These are phyloP conservation scores for Stratiolaelaps scimitus DNA, from an alignment of 1,140 invertebrate species.

Conservation along the genomic window DNA sequence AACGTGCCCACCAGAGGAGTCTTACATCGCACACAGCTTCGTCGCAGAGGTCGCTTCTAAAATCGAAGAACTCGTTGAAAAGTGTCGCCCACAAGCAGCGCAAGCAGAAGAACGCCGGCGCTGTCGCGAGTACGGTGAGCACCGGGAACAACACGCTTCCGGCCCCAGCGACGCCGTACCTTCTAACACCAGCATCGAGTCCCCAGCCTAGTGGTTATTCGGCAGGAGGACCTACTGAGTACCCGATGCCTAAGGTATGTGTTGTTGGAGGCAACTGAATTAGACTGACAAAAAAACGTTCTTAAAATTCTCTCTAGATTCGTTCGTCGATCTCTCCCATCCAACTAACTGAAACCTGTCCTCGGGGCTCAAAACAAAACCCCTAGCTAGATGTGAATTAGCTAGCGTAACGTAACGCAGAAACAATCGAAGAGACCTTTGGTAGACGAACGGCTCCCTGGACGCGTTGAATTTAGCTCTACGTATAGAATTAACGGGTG, in stretches of 20 bases:
- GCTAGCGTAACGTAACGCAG: too few relatives aligned
- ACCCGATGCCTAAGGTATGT: conserved; percentile 26
- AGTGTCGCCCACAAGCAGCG: conserved; percentile 14
- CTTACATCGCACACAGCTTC: conserved; percentile 11
- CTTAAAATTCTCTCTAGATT: too few relatives aligned
- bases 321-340: neutral
- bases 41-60: conserved; percentile 7
- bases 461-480: too few relatives aligned
- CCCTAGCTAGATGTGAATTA: too few relatives aligned
- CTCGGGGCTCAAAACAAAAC: too few relatives aligned
- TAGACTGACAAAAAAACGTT: too few relatives aligned
- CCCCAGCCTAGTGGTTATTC: neutral
- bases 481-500: too few relatives aligned
- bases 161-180: neutral
- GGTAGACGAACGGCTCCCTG: too few relatives aligned
- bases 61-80: conserved; percentile 19
- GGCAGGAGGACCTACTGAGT: neutral
- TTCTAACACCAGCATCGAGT: conserved; percentile 17
- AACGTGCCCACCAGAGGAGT: conserved; percentile 17
- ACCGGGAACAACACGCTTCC: neutral
- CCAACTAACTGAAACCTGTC: neutral
- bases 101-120: neutral
- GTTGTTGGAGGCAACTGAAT: too few relatives aligned
- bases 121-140: neutral
- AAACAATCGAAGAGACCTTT: too few relatives aligned